Percentiles rank a stretch among this genome's conserved stretches.
Conservation (phyloP, 64 coral and sea anemone genomes). For the Actinia tenebrosa region DNA sequence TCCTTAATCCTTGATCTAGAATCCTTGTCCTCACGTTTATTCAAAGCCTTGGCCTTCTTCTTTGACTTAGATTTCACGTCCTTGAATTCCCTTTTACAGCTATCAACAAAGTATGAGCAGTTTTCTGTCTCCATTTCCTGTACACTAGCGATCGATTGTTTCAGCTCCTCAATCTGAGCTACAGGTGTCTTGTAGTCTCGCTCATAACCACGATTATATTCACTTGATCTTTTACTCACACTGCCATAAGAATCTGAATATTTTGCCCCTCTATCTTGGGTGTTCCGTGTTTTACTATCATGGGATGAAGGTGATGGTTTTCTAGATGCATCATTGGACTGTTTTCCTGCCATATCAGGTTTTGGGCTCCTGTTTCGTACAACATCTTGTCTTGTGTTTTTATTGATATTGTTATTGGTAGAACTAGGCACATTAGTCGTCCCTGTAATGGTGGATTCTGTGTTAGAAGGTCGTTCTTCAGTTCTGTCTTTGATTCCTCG, state of each 20-base stretch:
- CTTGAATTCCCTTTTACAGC: conserved; percentile 51
- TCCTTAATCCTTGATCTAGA: conserved; percentile 43
- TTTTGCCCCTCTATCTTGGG: not conserved
- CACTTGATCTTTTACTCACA: conserved; percentile 4
- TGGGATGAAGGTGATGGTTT: not conserved
- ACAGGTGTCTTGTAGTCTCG: conserved; percentile 6
- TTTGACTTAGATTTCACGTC: conserved; percentile 75
- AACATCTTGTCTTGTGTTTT: not conserved
- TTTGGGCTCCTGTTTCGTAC: not conserved
- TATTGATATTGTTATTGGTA: conserved; percentile 14
- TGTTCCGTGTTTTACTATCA: not conserved
- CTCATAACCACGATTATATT: not conserved
- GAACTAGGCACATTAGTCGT: not conserved
- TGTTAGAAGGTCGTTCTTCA: not conserved
- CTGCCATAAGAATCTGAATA: not conserved
- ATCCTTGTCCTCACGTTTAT: conserved; percentile 58
- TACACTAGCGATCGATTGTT: conserved; percentile 28
- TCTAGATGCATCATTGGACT: not conserved
- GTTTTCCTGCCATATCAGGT: not conserved
- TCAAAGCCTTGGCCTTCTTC: conserved; percentile 62
- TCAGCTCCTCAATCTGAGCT: conserved; percentile 24
- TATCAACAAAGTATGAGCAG: not conserved
- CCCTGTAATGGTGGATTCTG: not conserved
- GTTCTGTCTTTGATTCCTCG: not conserved
- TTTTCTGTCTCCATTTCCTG: conserved; percentile 63